These are phyloP conservation scores for Ia io DNA, from an alignment of 2,113 vertebrate genomes.

Conservation along the genomic window DNA sequence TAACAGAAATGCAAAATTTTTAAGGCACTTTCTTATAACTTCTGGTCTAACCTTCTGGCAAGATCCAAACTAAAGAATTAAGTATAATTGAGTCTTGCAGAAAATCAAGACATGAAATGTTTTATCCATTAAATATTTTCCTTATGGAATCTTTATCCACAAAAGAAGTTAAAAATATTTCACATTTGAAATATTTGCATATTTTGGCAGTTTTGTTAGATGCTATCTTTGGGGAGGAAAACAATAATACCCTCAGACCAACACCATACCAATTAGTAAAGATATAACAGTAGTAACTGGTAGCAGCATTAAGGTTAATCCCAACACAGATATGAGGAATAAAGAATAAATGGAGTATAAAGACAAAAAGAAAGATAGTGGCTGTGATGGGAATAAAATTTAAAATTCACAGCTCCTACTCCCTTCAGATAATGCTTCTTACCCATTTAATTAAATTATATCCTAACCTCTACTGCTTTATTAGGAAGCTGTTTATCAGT, in stretches of 20 bases:
- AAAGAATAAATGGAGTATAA: neutral
- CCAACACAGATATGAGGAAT: neutral
- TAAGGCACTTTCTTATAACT: neutral
- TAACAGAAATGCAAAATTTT: neutral
- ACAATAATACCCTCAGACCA: neutral
- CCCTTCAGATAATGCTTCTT: slow-evolving; percentile 66
- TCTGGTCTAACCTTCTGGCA: neutral
- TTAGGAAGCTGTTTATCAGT: slow-evolving; percentile 98
- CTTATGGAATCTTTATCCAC: neutral
- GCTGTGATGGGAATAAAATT: neutral
- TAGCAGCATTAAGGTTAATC: neutral
- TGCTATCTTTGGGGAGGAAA: neutral
- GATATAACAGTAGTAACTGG: neutral
- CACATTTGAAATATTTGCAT: neutral
- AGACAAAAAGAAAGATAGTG: neutral
- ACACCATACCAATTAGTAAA: neutral
- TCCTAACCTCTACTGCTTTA: slow-evolving; percentile 96
- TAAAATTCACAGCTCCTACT: slow-evolving; percentile 23
- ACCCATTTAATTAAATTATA: slow-evolving; percentile 71
- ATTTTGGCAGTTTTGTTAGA: slow-evolving; percentile 19
- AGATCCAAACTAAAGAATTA: slow-evolving; percentile 20
- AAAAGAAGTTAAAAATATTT: neutral
- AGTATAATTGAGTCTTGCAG: neutral
- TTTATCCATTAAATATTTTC: neutral
- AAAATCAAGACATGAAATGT: neutral